Percentiles rank a stretch among this genome's conserved stretches.
These are phyloP conservation scores for Xenopus petersii DNA, from an alignment of 2,797 vertebrate species.

Conservation along the genomic window DNA sequence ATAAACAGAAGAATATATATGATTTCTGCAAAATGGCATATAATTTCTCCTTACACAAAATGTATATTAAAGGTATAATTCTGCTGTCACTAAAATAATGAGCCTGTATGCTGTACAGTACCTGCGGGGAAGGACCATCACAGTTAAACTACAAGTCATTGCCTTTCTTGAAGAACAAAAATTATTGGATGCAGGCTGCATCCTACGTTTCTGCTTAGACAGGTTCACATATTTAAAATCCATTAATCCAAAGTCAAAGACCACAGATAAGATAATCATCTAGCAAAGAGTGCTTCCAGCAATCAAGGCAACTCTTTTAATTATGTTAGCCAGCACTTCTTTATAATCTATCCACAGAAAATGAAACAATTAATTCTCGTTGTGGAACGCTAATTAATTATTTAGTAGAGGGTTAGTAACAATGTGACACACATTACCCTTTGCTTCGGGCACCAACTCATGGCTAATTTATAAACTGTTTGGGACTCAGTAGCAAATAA, in stretches of 20 bases:
- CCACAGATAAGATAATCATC: conserved; percentile 36
- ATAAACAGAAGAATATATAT: too few species aligned
- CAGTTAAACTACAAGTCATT: conserved; percentile 9
- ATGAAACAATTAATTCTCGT: conserved; percentile 53
- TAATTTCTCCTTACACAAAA: background rate
- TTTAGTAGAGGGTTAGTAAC: conserved; percentile 46
- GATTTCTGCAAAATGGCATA: too few species aligned
- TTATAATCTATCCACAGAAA: conserved; percentile 55
- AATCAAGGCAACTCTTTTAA: conserved; percentile 50
- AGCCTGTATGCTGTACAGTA: background rate
- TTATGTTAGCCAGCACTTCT: conserved; percentile 52
- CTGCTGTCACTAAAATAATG: background rate
- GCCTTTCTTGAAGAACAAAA: conserved; percentile 23
- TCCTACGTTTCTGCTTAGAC: conserved; percentile 27
- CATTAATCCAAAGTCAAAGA: conserved; percentile 55
- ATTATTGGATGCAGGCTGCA: conserved; percentile 28
- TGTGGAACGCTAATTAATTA: conserved; percentile 58
- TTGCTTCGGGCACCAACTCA: conserved; percentile 37
- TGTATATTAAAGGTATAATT: background rate
- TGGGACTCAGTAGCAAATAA: conserved; percentile 21
- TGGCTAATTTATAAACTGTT: conserved; percentile 31
- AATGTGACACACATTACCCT: conserved; percentile 38
- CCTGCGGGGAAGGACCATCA: conserved; percentile 11
- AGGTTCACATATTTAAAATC: conserved; percentile 50
- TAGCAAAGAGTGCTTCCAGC: conserved; percentile 40